Conservation (phyloP, 2,113 vertebrate species). For the Chamaetylas fuelleborni region DNA sequence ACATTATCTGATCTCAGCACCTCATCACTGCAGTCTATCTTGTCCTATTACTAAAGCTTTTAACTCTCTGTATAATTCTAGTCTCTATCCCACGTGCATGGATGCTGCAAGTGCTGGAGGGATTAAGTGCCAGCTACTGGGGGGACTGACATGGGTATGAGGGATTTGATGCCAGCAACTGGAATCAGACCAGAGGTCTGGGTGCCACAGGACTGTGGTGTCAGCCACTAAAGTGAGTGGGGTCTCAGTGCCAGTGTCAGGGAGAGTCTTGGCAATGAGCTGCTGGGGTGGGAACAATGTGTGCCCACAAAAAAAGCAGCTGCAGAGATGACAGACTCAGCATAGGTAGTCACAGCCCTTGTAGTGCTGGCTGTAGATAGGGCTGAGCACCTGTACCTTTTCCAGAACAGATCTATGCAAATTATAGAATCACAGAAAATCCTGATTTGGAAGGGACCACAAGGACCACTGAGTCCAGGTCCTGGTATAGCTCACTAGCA, state of each 20-base stretch:
- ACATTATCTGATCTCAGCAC: not conserved
- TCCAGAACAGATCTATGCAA: rapidly evolving
- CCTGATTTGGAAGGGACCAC: not conserved
- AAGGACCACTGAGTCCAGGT: not conserved
- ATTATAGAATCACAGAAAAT: not conserved
- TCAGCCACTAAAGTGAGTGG: not conserved
- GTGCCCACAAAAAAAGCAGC: not conserved
- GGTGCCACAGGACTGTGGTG: not conserved
- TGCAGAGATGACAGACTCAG: not conserved
- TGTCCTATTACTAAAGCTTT: not conserved
- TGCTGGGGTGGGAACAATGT: not conserved
- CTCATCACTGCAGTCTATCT: not conserved
- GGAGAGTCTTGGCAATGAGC: not conserved
- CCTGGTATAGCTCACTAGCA: not conserved
- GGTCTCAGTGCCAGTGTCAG: not conserved
- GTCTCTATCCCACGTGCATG: rapidly evolving
- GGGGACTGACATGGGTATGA: rapidly evolving
- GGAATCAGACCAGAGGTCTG: not conserved
- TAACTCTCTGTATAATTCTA: not conserved
- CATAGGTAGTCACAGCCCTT: not conserved
- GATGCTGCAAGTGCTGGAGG: not conserved
- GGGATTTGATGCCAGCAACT: not conserved
- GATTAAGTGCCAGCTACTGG: not conserved
- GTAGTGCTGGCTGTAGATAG: not conserved
- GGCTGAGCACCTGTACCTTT: not conserved